These are phyloP conservation scores for Liasis olivaceus DNA, from an alignment of 2,797 vertebrate genomes.

Conservation along the genomic window DNA sequence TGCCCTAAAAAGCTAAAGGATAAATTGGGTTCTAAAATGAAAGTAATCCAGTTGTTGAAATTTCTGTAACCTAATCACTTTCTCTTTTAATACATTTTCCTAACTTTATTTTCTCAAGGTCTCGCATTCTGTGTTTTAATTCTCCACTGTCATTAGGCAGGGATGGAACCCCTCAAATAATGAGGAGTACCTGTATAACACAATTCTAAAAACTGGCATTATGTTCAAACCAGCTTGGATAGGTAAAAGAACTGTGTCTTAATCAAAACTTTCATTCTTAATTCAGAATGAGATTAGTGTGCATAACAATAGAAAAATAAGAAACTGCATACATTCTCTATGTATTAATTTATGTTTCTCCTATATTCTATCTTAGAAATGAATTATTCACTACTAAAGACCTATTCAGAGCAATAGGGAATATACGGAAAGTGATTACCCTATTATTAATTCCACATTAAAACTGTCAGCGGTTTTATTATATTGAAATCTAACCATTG, in stretches of 20 bases:
- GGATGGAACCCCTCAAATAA: neutral
- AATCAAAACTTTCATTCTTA: neutral
- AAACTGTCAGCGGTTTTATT: neutral
- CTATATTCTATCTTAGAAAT: neutral
- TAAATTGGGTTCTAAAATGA: neutral
- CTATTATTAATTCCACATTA: neutral
- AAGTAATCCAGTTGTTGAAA: neutral
- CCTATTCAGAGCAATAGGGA: neutral
- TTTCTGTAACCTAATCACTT: neutral
- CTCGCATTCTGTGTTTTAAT: neutral
- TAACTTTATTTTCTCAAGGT: neutral
- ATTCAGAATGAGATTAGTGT: neutral
- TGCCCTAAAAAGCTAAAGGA: neutral
- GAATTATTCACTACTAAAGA: neutral
- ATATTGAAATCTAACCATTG: neutral
- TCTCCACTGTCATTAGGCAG: neutral
- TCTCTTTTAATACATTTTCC: neutral
- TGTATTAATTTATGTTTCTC: neutral
- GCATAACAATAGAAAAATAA: neutral
- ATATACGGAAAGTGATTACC: neutral
- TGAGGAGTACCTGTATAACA: neutral
- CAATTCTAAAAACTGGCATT: neutral
- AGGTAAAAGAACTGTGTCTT: neutral
- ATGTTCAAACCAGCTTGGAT: neutral
- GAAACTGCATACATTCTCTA: neutral